Evolutionary conservation across 2,888 invertebrate genomes (phyloP), one percentile per base, ranked within the genome.

Genomic region (Cheiracanthium punctorium): DNA sequence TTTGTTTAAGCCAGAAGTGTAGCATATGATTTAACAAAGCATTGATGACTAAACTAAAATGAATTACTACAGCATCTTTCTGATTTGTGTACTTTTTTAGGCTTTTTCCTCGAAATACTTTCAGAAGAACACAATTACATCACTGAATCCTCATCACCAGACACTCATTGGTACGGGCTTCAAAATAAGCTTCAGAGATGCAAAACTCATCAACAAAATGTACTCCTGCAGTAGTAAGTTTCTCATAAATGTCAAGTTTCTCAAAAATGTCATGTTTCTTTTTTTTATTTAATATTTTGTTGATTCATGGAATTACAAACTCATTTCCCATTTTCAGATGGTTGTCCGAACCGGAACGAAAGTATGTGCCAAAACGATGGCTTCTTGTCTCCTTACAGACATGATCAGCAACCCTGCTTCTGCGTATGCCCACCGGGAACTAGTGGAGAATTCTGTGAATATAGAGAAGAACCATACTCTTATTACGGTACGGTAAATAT

Each of bases 121-220:
- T 41, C 88, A 91, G n/a, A 84, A 89, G 41, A 89, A 89, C 14
- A 91, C 91, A 0, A 90, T 91, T 29, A 77, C 89, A 14, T 89
- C 91, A 0, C 82, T 74, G n/a, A 89, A 91, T 75, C 86, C 89
- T 0, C 73, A 69, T 12, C 89, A 90, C 65, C 91, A 91, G 75
- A 87, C 90, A 1, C 81, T 89, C 5, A 90, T 91, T 20, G 91
- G 91, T 20, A 90, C 88, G n/a, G 77, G 90, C 1, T 29, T 88
- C 7, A 89, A 89, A 5, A 88, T 90, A 20, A 89, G 87, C 65
- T 90, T 90, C 79, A 73, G 89, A 10, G 90, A 90, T 69, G 84
- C 80, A 14, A 90, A 89, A 29, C 71, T 89, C 7, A 88, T 88
- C 33, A 90, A 90, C 64, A 81, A 72, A 43, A 87, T 90, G 88